Base-by-base conservation (phyloP, 2,888 invertebrate species). In the Phymatocera aterrima region DNA sequence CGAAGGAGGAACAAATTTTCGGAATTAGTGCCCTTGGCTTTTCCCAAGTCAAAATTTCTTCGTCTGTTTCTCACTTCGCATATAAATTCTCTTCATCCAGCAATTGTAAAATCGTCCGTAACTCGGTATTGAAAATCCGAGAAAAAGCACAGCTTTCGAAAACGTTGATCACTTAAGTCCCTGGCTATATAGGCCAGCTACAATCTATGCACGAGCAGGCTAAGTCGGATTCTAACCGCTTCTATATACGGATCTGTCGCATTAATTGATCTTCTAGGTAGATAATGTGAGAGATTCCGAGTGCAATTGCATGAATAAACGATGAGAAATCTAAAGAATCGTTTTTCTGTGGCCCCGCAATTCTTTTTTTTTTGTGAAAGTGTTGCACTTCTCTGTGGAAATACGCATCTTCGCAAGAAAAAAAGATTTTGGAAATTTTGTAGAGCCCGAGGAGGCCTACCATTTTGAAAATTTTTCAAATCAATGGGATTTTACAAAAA, bases 161-260 rank as follows among this genome's bases (percentile, higher is more conserved):
- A 85, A 84, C 83, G 83, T 82, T 83, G 84, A 84, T 83, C 86
- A 86, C 86, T 86, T 87, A 85, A 84, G 80, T 81, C 79, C 80
- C 82, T 88, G 88, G 88, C 86, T 40, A 34, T n/a, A n/a, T 3
- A 46, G 77, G 87, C 88, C 88, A 88, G 84, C 83, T 85, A 83
- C 85, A 87, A 88, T 88, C 87, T 82, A 81, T 84, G 87, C 87
- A 81, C 82, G 82, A 82, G 80, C 79, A 81, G 79, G 83, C 83
- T 82, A 81, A 84, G 82, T 84, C 82, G 82, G 84, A 85, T 87
- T 85, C 85, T 84, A 83, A 85, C 83, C 82, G 82, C 83, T 87
- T 86, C 85, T 85, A 85, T n/a, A n/a, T 81, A 86, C 84, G 83
- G 83, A 83, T 84, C 83, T 81, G 12, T 82, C 80, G 82, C 82